Evolutionary conservation across 1,140 invertebrate genomes (phyloP).

Genomic region (Drosophila burlai): DNA sequence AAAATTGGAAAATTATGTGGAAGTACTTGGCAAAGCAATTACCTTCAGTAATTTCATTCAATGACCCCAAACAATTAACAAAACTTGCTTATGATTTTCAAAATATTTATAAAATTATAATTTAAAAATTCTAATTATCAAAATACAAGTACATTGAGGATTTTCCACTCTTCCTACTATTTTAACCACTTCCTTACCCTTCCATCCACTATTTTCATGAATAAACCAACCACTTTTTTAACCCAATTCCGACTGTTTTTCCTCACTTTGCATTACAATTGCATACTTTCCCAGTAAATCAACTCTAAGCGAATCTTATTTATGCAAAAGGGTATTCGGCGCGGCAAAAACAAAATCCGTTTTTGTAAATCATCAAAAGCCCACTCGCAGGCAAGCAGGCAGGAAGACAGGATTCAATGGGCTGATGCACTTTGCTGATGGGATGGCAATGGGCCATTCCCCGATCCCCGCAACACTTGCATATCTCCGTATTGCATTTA

Average conservation of each 20-base stretch:
- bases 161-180: neutral
- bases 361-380: constrained; percentile 71
- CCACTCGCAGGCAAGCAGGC: constrained; percentile 38
- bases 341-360: constrained; percentile 34
- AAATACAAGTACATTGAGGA: too few relatives aligned
- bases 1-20: neutral
- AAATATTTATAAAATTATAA: too few relatives aligned
- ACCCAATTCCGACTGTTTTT: neutral
- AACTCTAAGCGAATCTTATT: constrained; percentile 26
- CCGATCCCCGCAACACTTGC: constrained; percentile 14
- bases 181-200: neutral
- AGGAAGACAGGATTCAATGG: constrained; percentile 39
- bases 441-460: constrained; percentile 33
- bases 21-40: neutral
- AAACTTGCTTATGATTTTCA: too few relatives aligned
- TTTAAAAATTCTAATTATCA: neutral
- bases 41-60: too few relatives aligned
- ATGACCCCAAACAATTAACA: too few relatives aligned
- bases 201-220: neutral
- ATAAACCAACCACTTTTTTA: neutral
- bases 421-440: constrained; percentile 62
- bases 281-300: constrained; percentile 13
- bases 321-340: constrained; percentile 32
- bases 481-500: constrained; percentile 15
- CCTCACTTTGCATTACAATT: constrained; percentile 8